Evolutionary conservation across 2,113 vertebrate genomes (phyloP), one percentile per base, ranked within the genome.

Genomic region (Passer montanus): DNA sequence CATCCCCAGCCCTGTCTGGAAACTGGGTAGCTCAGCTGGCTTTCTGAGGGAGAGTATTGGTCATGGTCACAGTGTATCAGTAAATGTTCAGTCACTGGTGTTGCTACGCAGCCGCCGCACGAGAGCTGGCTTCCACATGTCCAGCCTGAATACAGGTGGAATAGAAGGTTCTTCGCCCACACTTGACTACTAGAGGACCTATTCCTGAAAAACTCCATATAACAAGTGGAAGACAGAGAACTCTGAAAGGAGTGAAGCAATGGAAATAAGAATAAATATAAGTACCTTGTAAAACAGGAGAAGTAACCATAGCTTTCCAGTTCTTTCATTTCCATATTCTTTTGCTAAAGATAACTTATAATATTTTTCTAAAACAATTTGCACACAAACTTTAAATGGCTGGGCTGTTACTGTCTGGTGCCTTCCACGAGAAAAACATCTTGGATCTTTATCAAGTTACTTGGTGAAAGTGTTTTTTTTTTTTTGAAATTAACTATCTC

Each of bases 41-140:
- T 78, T 62, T 28, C 60, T 52, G 22, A 46, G 6, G 21, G 16
- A 15, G 19, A 11, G 15, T 5, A 5, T 13, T 35, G 66, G 46
- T 35, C 21, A 21, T 0, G 0, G 5, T 47, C 21, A 41, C 8
- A 3, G 23, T 11, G 22, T 6, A 3, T 33, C 44, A 68, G 10
- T 23, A 46, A 7, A 30, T 12, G 28, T 39, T 47, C 0, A 0
- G 41, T 52, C 37, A 11, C 46, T 37, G 59, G 21, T 21, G 22
- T 11, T n/a, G 23, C 11, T 26, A 13, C 16, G 22, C 17, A 37
- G 33, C 13, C 55, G 39, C 44, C 52, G 55, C 44, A 28, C 13
- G 17, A 43, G 19, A 41, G 14, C 7, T 30, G 52, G 7, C 31
- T 81, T 53, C 60, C 53, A 26, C 4, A 23, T 39, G 17, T 10